These are phyloP conservation scores for Zaprionus taronus DNA, from an alignment of 1,140 invertebrate genomes.

Conservation along the genomic window DNA sequence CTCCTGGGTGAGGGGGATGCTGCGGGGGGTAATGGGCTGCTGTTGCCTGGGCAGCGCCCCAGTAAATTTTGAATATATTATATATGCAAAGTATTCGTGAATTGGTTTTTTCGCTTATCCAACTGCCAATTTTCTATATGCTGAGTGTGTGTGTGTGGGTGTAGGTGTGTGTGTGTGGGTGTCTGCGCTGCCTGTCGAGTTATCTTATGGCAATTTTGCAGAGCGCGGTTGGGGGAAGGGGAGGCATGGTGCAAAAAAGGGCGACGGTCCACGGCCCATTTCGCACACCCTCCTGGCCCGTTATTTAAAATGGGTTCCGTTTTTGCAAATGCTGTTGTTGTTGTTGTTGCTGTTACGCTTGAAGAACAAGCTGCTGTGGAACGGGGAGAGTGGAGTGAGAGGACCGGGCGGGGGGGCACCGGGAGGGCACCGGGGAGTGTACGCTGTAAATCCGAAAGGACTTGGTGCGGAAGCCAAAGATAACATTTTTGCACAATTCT, in stretches of 20 bases:
- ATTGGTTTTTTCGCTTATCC: constrained; percentile 84
- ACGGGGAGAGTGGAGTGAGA: background rate
- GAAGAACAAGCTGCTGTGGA: constrained; percentile 20
- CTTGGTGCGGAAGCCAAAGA: constrained; percentile 81
- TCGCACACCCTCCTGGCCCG: constrained; percentile 67
- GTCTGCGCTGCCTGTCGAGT: constrained; percentile 69
- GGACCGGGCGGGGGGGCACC: too few relatives aligned
- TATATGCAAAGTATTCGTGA: constrained; percentile 84
- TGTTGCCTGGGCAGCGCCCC: constrained; percentile 65
- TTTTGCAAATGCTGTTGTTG: constrained; percentile 46
- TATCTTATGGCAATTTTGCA: constrained; percentile 79
- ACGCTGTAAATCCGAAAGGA: constrained; percentile 68
- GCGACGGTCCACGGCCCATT: constrained; percentile 61
- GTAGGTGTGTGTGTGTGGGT: constrained; percentile 37
- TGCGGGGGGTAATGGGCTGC: constrained; percentile 11
- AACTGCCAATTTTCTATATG: constrained; percentile 83
- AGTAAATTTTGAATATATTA: constrained; percentile 80
- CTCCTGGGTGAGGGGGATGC: background rate
- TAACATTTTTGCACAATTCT: constrained; percentile 83
- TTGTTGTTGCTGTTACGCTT: constrained; percentile 63
- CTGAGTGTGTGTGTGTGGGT: constrained; percentile 27
- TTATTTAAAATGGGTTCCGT: constrained; percentile 78
- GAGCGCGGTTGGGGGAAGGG: constrained; percentile 15
- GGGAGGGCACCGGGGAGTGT: background rate
- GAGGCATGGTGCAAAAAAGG: background rate